Conservation (phyloP, 1,140 invertebrate species). For the Magallana angulata region DNA sequence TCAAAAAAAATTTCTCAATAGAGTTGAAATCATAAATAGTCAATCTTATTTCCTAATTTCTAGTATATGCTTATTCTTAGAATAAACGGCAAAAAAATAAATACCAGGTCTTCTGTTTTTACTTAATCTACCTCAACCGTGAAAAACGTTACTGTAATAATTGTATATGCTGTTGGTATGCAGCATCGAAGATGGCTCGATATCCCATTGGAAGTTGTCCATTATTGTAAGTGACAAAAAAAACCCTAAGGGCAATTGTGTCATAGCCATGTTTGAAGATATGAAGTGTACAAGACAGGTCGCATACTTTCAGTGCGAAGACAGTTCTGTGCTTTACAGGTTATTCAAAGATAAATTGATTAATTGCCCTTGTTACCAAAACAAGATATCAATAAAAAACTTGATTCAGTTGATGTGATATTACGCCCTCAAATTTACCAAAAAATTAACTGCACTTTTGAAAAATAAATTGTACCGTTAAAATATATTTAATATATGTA, state of each 20-base stretch:
- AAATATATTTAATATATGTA: too few relatives aligned
- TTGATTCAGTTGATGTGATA: too few relatives aligned
- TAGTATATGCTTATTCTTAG: not conserved
- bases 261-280: slow-evolving; percentile 8
- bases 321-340: not conserved
- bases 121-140: not conserved
- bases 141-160: slow-evolving; percentile 27
- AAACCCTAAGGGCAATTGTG: slow-evolving; percentile 35
- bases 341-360: slow-evolving; percentile 9
- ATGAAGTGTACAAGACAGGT: not conserved
- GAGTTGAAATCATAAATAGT: not conserved
- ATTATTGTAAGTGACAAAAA: slow-evolving; percentile 37
- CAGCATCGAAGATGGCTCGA: not conserved
- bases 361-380: not conserved
- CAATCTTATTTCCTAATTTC: not conserved
- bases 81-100: not conserved
- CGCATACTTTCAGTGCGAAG: slow-evolving; percentile 31
- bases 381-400: not conserved
- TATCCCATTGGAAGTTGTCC: not conserved
- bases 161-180: slow-evolving; percentile 30
- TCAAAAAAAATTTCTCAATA: not conserved
- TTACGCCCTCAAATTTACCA: too few relatives aligned
- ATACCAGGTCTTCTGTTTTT: not conserved
- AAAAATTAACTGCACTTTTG: too few relatives aligned
- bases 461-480: too few relatives aligned